Base-by-base conservation (phyloP, 2,113 vertebrate species). In the Pseudolaguvia tuberculata region DNA sequence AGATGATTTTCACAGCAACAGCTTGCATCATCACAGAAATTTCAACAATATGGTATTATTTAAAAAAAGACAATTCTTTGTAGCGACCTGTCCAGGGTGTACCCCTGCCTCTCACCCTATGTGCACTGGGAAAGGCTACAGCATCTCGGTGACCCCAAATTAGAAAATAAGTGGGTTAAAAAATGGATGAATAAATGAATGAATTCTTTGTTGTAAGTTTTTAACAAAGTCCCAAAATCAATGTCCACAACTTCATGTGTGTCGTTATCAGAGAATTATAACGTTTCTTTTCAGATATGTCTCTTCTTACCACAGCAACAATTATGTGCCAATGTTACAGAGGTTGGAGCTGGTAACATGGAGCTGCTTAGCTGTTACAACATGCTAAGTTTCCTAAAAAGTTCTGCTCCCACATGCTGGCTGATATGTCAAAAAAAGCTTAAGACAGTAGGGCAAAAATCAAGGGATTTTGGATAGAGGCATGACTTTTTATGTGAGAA, bases 361-460 rank as follows among this genome's bases (percentile, higher is more conserved):
- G 20, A 69, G 29, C 56, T 50, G 15, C 55, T 56, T 50, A 75
- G 42, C 45, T 77, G 65, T 35, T 53, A 73, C 47, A 53, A 29
- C 69, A 51, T 69, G 48, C 53, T 69, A 69, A 42, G 70, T 35
- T 12, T 79, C 27, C 14, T 20, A 51, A 39, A 55, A 80, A 69
- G 73, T 53, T 55, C 69, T 14, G 59, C 9, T 77, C 77, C 69
- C 78, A 57, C 79, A 81, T 75, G 66, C 66, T 72, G 72, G 76
- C 73, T 81, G 80, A 76, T 70, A 56, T 73, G 76, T 72, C 69
- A 79, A 81, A 81, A 62, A 65, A 35, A 72, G 67, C 68, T 78
- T 72, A 67, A 78, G 72, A 75, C 67, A 35, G 56, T 10, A 47
- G 59, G 71, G 62, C 79, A 74, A 76, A 78, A 78, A 78, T 78